Evolutionary conservation across 2,888 invertebrate genomes (phyloP).

Genomic region (Cerastis leucographa): DNA sequence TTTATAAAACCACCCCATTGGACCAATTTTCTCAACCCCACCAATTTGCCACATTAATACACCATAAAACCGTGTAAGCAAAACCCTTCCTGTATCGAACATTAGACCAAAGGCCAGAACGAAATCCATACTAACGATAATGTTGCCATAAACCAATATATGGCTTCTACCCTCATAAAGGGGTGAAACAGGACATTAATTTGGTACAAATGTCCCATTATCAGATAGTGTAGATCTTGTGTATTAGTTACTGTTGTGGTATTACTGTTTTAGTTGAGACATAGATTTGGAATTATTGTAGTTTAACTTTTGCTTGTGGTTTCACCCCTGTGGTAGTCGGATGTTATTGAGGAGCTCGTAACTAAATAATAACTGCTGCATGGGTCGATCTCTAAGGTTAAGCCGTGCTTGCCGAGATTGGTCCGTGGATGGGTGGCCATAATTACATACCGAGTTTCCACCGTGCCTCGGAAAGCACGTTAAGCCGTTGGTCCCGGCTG

Average conservation of each 20-base stretch:
- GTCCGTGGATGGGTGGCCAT: too few species aligned
- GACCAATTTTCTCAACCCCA: background rate
- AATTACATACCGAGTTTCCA: too few species aligned
- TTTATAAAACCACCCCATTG: background rate
- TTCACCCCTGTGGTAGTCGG: background rate
- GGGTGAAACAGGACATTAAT: constrained; percentile 53
- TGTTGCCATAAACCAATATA: constrained; percentile 60
- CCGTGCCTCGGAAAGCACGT: too few species aligned
- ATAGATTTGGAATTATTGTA: constrained; percentile 18
- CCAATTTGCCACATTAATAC: constrained; percentile 40
- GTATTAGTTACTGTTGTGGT: constrained; percentile 32
- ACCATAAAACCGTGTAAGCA: constrained; percentile 14
- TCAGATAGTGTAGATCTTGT: constrained; percentile 44
- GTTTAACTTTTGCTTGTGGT: background rate
- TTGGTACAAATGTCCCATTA: constrained; percentile 49
- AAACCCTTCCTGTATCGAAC: constrained; percentile 32
- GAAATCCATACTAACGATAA: constrained; percentile 59
- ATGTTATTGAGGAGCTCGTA: too few species aligned
- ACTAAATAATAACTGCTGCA: too few species aligned
- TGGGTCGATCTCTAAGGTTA: too few species aligned
- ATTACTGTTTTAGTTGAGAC: constrained; percentile 28
- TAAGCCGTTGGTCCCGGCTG: too few species aligned
- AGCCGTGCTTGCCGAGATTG: too few species aligned
- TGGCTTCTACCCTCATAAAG: constrained; percentile 51
- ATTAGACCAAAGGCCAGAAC: constrained; percentile 51